Evolutionary conservation across 2,797 vertebrate species (phyloP), one percentile per base, ranked within the genome.

Genomic region (Myoxocephalus aenaeus): DNA sequence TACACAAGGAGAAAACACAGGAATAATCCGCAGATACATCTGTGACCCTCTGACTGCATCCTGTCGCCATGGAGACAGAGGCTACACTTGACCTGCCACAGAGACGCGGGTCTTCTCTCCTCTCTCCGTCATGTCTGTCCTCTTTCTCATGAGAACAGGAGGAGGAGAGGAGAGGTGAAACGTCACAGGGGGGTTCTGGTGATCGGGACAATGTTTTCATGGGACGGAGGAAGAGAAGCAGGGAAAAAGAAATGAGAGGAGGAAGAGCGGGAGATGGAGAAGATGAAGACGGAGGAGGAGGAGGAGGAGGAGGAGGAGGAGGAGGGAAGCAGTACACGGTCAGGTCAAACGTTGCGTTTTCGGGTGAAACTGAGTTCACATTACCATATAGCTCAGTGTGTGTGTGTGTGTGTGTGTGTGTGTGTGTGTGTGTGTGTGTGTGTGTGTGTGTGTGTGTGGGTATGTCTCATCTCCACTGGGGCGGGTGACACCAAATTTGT

Each of bases 321-420:
- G 75, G 64, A 69, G 75, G 48, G 76, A 69, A 75, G 93, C 83
- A 83, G 95, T 93, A 95, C 96, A 96, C 80, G 94, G 95, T 96
- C 95, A 94, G 97, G 96, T 98, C 97, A 98, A 95, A 90, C 54
- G 90, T 90, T 89, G 88, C 73, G 84, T 95, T 95, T 92, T 94
- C 94, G 96, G 97, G 97, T 97, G 97, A 98, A 97, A 94, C 95
- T 92, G 90, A 96, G 97, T 98, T 98, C 97, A 99, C 97, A 98
- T 99, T 98, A 97, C 94, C 97, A 98, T 98, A 97, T 92, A 51
- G 73, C 70, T 70, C 78, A 34, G 56, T 67, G 56, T 80, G 65
- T 77, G 67, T 67, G 77, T 66, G 64, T 68, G 62, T 67, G 65
- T 58, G 63, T 40, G 44, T 50, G 50, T 62, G 59, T 72, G 64